Evolutionary conservation across 2,888 invertebrate genomes (phyloP).

Genomic region (Unio pictorum): DNA sequence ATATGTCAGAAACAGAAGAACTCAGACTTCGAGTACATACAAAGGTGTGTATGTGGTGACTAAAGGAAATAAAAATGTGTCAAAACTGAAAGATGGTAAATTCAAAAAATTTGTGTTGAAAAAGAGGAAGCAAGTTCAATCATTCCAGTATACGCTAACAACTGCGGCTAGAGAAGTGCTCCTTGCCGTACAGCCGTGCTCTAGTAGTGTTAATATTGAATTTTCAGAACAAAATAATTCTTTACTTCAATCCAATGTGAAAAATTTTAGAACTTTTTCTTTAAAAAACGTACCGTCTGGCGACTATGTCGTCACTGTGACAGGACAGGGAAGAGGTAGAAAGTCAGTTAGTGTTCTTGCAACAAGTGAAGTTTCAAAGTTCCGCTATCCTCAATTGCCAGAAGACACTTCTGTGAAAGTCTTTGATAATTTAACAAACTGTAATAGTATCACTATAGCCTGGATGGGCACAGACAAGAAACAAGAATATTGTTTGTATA

Average conservation of each 20-base stretch:
- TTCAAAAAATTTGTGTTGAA: conserved; percentile 42
- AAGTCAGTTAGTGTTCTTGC: conserved; percentile 44
- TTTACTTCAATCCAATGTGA: conserved; percentile 40
- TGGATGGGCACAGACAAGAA: conserved; percentile 64
- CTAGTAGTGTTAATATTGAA: conserved; percentile 44
- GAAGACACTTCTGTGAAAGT: conserved; percentile 59
- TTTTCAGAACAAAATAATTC: conserved; percentile 37
- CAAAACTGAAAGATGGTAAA: conserved; percentile 50
- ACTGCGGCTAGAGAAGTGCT: conserved; percentile 28
- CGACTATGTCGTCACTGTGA: conserved; percentile 42
- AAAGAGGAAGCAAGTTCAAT: conserved; percentile 26
- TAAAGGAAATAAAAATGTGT: conserved; percentile 32
- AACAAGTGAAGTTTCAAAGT: conserved; percentile 35
- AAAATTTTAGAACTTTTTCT: conserved; percentile 38
- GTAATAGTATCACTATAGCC: conserved; percentile 66
- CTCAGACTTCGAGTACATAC: conserved; percentile 75
- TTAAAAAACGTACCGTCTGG: conserved; percentile 47
- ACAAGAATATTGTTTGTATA: conserved; percentile 68
- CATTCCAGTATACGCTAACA: conserved; percentile 39
- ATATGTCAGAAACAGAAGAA: conserved; percentile 74
- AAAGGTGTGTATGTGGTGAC: conserved; percentile 66
- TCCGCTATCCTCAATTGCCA: conserved; percentile 60
- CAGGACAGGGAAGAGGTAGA: conserved; percentile 32
- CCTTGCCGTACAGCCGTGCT: conserved; percentile 45
- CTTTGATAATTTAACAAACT: conserved; percentile 59